Evolutionary conservation across 2,888 invertebrate genomes (phyloP), one percentile per base, ranked within the genome.

Genomic region (Sceliomorpha sp.): DNA sequence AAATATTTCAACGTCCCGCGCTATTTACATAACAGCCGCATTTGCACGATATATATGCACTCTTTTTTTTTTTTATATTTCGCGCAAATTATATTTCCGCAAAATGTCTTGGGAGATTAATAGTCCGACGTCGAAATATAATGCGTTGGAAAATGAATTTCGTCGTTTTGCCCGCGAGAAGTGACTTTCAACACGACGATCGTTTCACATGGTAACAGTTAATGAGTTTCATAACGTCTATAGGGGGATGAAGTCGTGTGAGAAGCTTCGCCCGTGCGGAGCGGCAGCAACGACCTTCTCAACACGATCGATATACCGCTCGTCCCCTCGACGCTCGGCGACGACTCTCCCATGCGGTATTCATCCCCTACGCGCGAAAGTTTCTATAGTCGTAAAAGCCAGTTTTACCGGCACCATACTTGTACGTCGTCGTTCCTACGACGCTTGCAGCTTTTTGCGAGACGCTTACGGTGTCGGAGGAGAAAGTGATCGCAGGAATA

Each of bases 201-300:
- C 7, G 3, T 24, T 24, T 55, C 36, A n/a, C 8, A 10, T 10
- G 8, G 45, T 31, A 6, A 48, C 24, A 10, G 42, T 47, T 42
- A 56, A 64, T 56, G 36, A 51, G 45, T 59, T 47, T 37, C 26
- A 44, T 36, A 44, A 17, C n/a, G 39, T 59, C 34, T 44, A 50
- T 53, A 40, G n/a, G 37, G 48, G 51, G 42, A 31, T 20, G 37
- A 58, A 26, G 27, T 36, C 48, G 62, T 64, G 58, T 59, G 63
- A 51, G 29, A 39, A 48, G 26, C 40, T n/a, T n/a, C n/a, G n/a
- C n/a, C n/a, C n/a, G n/a, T n/a, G n/a, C n/a, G n/a, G 9, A 31
- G 32, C 36, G 53, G 64, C 70, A 70, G 63, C 70, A 70, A 70
- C 70, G 70, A 70, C 70, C 70, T 70, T 70, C 70, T 70, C 70